Conservation (phyloP, 2,888 invertebrate species). For the Ommatoiulus sabulosus region DNA sequence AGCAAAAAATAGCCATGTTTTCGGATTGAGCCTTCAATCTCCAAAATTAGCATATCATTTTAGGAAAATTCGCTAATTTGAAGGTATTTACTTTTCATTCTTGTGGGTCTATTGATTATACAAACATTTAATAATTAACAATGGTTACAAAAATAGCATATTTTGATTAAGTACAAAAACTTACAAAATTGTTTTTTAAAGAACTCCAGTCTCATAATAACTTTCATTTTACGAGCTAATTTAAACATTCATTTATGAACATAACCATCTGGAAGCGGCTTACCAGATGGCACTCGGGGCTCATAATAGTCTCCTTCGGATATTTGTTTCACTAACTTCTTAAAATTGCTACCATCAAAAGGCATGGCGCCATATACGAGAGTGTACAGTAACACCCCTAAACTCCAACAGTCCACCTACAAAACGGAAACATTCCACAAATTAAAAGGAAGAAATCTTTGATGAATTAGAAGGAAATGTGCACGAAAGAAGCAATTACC, state of each 20-base stretch:
- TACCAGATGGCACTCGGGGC: constrained; percentile 92
- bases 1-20: no score
- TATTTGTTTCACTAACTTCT: constrained; percentile 94
- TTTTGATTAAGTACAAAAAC: no score
- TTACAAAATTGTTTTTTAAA: no score
- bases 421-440: constrained; percentile 54
- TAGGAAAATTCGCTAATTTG: no score
- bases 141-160: no score
- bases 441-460: constrained; percentile 3
- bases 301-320: constrained; percentile 98
- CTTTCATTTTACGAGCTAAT: background rate
- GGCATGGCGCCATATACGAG: constrained; percentile 99
- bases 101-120: no score
- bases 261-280: constrained; percentile 64
- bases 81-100: no score
- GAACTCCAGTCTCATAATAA: background rate
- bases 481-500: constrained; percentile 70
- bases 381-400: constrained; percentile 97
- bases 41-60: no score
- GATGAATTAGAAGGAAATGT: constrained; percentile 3
- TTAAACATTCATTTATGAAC: background rate
- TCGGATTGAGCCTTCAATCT: no score
- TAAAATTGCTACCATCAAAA: constrained; percentile 98
- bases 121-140: no score
- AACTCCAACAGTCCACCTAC: constrained; percentile 78